Conservation (phyloP, 2,113 vertebrate species). For the Anhinga rufa region DNA sequence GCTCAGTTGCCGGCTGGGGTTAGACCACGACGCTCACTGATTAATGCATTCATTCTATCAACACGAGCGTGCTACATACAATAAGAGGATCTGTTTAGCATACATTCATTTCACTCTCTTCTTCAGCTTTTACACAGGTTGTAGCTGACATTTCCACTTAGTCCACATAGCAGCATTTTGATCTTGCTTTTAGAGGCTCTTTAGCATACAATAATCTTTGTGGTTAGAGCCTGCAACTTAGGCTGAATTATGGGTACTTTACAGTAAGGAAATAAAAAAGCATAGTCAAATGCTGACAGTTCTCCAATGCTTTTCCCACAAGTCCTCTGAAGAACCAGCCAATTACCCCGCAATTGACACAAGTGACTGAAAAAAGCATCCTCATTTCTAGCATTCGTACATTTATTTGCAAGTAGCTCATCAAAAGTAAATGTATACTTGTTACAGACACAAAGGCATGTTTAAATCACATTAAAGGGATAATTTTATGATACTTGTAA, state of each 20-base stretch:
- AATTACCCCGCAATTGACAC: constrained; percentile 47
- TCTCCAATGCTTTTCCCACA: neutral
- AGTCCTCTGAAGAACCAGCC: constrained; percentile 38
- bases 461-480: constrained; percentile 40
- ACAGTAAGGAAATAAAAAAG: constrained; percentile 17
- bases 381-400: neutral
- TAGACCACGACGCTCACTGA: neutral
- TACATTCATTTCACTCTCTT: neutral
- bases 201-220: constrained; percentile 11
- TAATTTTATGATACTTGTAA: constrained; percentile 27
- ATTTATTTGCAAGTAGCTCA: constrained; percentile 34
- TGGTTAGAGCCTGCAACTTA: neutral
- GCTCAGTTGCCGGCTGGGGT: no score
- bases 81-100: neutral
- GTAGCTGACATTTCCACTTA: neutral
- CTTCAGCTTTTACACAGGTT: neutral
- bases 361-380: constrained; percentile 32
- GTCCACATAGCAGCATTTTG: neutral
- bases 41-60: neutral
- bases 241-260: constrained; percentile 3
- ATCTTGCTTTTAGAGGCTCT: constrained; percentile 8
- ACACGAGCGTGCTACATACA: neutral
- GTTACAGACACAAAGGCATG: constrained; percentile 31
- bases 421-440: constrained; percentile 38
- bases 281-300: constrained; percentile 5